Percentiles rank a stretch among this genome's conserved stretches.
Evolutionary conservation across 2,888 invertebrate genomes (phyloP).

Genomic region (Pyrgus malvae): DNA sequence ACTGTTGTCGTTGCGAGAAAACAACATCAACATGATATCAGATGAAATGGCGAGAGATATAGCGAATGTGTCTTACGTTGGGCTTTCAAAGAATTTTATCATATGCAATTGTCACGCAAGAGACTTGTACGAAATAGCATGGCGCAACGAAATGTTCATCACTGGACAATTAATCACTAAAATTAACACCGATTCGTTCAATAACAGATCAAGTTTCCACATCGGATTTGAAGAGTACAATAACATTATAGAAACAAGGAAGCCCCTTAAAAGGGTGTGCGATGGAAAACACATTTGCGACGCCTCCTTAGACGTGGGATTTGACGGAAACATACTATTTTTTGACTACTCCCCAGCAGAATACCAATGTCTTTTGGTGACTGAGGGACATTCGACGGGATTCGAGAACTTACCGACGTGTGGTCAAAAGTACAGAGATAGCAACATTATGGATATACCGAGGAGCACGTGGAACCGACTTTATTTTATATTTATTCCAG

Average conservation of each 20-base stretch:
- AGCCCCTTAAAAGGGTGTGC: conserved; percentile 35
- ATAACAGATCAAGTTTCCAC: conserved; percentile 37
- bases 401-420: conserved; percentile 47
- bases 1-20: conserved; percentile 70
- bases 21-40: conserved; percentile 81
- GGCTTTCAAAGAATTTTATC: conserved; percentile 80
- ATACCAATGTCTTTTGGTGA: conserved; percentile 49
- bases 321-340: conserved; percentile 46
- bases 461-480: conserved; percentile 39
- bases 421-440: conserved; percentile 34
- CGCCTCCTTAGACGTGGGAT: conserved; percentile 31
- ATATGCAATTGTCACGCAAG: conserved; percentile 81
- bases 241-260: conserved; percentile 39
- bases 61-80: conserved; percentile 63
- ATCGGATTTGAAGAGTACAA: conserved; percentile 50
- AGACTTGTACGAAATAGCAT: conserved; percentile 70
- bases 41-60: conserved; percentile 81
- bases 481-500: conserved; percentile 45
- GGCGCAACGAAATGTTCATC: conserved; percentile 30
- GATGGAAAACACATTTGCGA: conserved; percentile 30
- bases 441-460: conserved; percentile 29
- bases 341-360: conserved; percentile 45
- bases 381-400: conserved; percentile 39
- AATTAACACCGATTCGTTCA: background rate
- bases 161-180: conserved; percentile 8